phyloP scores from a whole-genome alignment of 2,797 vertebrate genomes.

The Triplophysa yarkandensis region DNA sequence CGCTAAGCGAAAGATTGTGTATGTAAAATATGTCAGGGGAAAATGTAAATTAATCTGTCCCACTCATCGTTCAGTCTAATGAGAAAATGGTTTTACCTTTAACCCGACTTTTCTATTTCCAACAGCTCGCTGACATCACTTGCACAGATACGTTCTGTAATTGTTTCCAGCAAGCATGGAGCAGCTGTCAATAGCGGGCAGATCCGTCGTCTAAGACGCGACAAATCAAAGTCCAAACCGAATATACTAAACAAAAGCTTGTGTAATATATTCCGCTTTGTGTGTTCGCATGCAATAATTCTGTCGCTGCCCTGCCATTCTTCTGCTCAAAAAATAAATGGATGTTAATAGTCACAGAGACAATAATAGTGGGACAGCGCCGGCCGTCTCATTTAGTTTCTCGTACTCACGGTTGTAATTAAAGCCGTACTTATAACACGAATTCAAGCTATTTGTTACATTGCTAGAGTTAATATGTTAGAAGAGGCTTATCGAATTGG shows the following conservation, averaged over 20 bases:
- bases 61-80: slow-evolving; percentile 82
- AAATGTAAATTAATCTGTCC: slow-evolving; percentile 85
- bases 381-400: slow-evolving; percentile 70
- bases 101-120: slow-evolving; percentile 67
- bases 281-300: slow-evolving; percentile 18
- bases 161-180: slow-evolving; percentile 69
- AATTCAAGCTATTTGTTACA: slow-evolving; percentile 75
- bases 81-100: slow-evolving; percentile 64
- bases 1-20: slow-evolving; percentile 81
- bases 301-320: slow-evolving; percentile 23
- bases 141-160: slow-evolving; percentile 67
- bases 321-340: slow-evolving; percentile 36
- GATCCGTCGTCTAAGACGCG: slow-evolving; percentile 17
- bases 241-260: slow-evolving; percentile 27
- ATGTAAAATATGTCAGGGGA: slow-evolving; percentile 81
- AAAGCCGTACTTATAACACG: slow-evolving; percentile 69
- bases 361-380: slow-evolving; percentile 54
- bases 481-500: slow-evolving; percentile 83
- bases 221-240: slow-evolving; percentile 42
- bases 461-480: slow-evolving; percentile 78
- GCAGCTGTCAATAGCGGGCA: slow-evolving; percentile 45
- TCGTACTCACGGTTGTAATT: slow-evolving; percentile 78
- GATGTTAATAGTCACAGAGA: slow-evolving; percentile 45
- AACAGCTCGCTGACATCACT: slow-evolving; percentile 69
- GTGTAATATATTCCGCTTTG: background rate